Conservation (phyloP, 2,113 vertebrate species). For the Ibidorhyncha struthersii region DNA sequence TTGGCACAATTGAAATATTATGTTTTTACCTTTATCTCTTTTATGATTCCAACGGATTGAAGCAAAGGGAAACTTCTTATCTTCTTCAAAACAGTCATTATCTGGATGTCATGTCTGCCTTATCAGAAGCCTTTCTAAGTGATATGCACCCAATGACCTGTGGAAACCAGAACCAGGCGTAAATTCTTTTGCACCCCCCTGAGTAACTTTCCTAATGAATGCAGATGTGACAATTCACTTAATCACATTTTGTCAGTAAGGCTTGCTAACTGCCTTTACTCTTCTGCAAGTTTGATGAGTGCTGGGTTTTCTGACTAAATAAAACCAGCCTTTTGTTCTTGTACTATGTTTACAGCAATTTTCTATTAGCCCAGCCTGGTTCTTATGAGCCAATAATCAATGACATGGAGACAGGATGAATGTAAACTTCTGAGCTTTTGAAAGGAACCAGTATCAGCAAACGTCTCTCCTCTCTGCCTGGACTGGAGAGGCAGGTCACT, state of each 20-base stretch:
- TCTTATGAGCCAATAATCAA: background rate
- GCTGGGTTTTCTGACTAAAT: background rate
- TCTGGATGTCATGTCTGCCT: background rate
- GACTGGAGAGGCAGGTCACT: background rate
- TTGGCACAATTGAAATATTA: background rate
- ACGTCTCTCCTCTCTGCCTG: background rate
- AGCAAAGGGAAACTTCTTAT: background rate
- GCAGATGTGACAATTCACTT: background rate
- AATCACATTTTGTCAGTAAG: background rate
- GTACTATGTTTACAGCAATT: background rate
- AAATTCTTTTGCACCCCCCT: background rate
- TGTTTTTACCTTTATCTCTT: constrained; percentile 14
- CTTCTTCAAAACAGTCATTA: background rate
- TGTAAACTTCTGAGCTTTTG: background rate
- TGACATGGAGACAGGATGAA: background rate
- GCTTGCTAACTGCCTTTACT: background rate
- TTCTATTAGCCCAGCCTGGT: background rate
- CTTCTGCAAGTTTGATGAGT: background rate
- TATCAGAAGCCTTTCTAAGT: background rate
- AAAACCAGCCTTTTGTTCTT: background rate
- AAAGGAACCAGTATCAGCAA: background rate
- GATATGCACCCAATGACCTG: background rate
- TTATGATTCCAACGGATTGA: background rate
- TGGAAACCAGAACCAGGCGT: background rate
- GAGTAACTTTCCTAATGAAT: background rate